Base-by-base conservation (phyloP, 2,113 vertebrate species). In the Garra rufa region DNA sequence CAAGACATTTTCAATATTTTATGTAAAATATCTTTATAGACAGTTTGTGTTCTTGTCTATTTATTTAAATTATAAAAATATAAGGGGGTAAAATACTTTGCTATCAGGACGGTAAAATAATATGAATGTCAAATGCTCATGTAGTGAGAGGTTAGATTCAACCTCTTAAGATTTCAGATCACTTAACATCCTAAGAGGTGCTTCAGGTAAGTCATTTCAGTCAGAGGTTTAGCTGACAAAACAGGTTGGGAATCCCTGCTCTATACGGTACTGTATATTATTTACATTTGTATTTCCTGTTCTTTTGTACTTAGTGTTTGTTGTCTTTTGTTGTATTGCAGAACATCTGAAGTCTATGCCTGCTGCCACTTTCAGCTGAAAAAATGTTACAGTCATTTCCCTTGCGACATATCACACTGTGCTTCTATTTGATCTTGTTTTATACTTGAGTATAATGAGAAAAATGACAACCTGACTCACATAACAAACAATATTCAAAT, bases 371-470 rank as follows among this genome's bases (percentile, higher is more conserved):
- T 76, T 11, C 17, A 61, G 30, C 34, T 24, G 1, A 41, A 57
- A 76, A 71, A 38, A n/a, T 41, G 3, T 38, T 38, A 52, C 15
- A 38, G 30, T 76, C 55, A 78, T 78, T 15, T 79, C 55, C 38
- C 76, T 43, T 61, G 50, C 24, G 75, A 59, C 50, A 59, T 15
- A 24, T 63, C 38, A 44, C 52, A 57, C 57, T 46, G n/a, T 79
- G n/a, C n/a, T 63, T 43, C 38, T 63, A 9, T 61, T 78, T 63
- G 38, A 61, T 44, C 57, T 28, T 6, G n/a, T 79, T 43, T 63
- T 79, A 57, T 78, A 17, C 57, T 44, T 43, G 13, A 57, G 55
- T 63, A 9, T 77, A 79, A 59, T 79, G 34, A 79, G 55, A 63
- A 26, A 14, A 79, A 17, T 48, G 44, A 76, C 21, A 61, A 52